Conservation (phyloP, 2,797 vertebrate genomes). For the Neoniphon sammara region DNA sequence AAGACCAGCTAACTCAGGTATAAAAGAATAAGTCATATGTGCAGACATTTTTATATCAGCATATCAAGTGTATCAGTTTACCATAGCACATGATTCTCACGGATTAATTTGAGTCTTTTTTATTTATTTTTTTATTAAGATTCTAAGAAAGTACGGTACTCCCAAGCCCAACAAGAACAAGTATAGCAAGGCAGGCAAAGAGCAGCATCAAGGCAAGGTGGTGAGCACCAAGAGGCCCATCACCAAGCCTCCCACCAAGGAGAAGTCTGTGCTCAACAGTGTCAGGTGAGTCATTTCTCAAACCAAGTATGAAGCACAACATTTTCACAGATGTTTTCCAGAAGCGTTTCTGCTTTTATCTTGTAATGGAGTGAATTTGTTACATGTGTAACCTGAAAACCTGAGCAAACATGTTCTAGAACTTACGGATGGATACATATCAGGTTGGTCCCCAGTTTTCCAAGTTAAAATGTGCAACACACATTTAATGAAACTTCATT, state of each 20-base stretch:
- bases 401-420: neutral
- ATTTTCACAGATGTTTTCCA: constrained; percentile 1
- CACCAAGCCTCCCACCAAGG: constrained; percentile 93
- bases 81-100: neutral
- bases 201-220: constrained; percentile 96
- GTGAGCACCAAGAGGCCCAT: constrained; percentile 96
- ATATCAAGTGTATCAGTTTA: neutral
- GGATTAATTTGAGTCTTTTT: constrained; percentile 13
- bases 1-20: constrained; percentile 98
- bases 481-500: neutral
- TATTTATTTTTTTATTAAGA: constrained; percentile 75
- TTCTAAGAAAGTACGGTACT: constrained; percentile 94
- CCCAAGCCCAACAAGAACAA: constrained; percentile 96
- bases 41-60: neutral
- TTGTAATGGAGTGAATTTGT: neutral
- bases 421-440: too few relatives aligned
- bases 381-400: neutral
- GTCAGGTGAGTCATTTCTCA: constrained; percentile 85
- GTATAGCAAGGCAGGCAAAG: constrained; percentile 94
- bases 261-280: constrained; percentile 94
- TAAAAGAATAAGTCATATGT: neutral
- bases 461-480: neutral
- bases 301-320: too few relatives aligned
- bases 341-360: constrained; percentile 4
- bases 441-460: neutral